Evolutionary conservation across 2,113 vertebrate species (phyloP).

Genomic region (Ochotona curzoniae): DNA sequence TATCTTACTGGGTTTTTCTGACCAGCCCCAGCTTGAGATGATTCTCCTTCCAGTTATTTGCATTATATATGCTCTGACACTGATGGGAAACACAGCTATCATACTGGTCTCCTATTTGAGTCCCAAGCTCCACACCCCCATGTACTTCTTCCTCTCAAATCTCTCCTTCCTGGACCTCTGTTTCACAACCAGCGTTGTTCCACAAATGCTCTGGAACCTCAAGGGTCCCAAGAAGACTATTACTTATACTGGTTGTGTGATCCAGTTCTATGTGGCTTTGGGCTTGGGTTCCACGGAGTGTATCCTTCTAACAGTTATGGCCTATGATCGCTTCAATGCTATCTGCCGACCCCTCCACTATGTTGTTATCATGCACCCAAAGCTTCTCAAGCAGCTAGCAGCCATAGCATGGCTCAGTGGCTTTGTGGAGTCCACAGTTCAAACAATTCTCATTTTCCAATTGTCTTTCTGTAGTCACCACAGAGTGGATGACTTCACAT

Average conservation of each 20-base stretch:
- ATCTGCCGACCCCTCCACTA: conserved; percentile 50
- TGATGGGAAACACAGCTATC: conserved; percentile 14
- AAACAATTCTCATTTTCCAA: conserved; percentile 30
- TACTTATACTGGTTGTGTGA: not conserved
- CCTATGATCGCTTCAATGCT: conserved; percentile 38
- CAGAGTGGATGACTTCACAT: conserved; percentile 15
- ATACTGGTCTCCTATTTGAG: not conserved
- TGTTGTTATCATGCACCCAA: not conserved
- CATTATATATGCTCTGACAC: not conserved
- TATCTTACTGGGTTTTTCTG: conserved; percentile 52
- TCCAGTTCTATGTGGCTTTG: not conserved
- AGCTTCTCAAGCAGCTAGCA: not conserved
- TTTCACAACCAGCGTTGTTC: conserved; percentile 47
- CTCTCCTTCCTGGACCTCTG: conserved; percentile 52
- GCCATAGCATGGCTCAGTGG: conserved; percentile 21
- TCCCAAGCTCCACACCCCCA: conserved; percentile 44
- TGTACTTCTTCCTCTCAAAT: conserved; percentile 63
- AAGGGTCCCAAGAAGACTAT: conserved; percentile 45
- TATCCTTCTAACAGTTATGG: conserved; percentile 50
- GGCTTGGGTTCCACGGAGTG: conserved; percentile 32
- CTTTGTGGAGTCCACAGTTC: conserved; percentile 1
- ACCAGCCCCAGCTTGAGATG: conserved; percentile 2
- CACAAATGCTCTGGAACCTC: conserved; percentile 61
- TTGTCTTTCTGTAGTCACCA: conserved; percentile 27
- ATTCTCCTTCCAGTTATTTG: conserved; percentile 22